Evolutionary conservation across 2,888 invertebrate genomes (phyloP).

Genomic region (Sarcophaga subvicina): DNA sequence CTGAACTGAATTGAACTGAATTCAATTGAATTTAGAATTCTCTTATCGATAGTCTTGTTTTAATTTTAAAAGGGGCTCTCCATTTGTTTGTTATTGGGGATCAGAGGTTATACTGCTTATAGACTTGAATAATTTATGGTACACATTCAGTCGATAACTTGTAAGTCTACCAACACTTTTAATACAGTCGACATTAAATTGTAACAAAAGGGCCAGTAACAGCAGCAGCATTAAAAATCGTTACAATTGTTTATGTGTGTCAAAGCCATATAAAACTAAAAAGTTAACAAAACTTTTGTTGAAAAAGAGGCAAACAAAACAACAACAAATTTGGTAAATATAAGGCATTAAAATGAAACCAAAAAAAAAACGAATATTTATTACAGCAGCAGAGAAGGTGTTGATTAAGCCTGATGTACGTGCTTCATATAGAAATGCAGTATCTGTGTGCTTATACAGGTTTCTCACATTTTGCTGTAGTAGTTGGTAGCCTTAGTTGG

Average conservation of each 20-base stretch:
- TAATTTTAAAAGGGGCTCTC: neutral
- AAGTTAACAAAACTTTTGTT: neutral
- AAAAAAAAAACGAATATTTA: constrained; percentile 11
- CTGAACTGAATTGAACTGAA: neutral
- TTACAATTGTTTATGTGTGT: neutral
- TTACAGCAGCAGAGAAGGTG: constrained; percentile 19
- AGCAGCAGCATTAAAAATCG: neutral
- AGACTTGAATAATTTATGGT: neutral
- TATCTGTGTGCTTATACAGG: too few relatives aligned
- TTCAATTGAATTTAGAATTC: neutral
- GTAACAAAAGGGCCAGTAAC: neutral
- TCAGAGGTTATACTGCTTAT: neutral
- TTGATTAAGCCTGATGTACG: constrained; percentile 31
- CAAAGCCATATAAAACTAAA: constrained; percentile 12
- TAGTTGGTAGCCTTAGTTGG: neutral
- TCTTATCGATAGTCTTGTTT: neutral
- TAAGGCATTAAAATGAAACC: neutral
- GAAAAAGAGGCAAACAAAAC: neutral
- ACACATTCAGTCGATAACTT: neutral
- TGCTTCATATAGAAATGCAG: constrained; percentile 3
- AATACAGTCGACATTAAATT: neutral
- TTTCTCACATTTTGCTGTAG: neutral
- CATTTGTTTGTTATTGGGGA: neutral
- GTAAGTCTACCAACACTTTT: neutral
- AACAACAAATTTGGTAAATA: neutral